phyloP scores from a whole-genome alignment of 2,797 vertebrate species.

The Knipowitschia caucasica region DNA sequence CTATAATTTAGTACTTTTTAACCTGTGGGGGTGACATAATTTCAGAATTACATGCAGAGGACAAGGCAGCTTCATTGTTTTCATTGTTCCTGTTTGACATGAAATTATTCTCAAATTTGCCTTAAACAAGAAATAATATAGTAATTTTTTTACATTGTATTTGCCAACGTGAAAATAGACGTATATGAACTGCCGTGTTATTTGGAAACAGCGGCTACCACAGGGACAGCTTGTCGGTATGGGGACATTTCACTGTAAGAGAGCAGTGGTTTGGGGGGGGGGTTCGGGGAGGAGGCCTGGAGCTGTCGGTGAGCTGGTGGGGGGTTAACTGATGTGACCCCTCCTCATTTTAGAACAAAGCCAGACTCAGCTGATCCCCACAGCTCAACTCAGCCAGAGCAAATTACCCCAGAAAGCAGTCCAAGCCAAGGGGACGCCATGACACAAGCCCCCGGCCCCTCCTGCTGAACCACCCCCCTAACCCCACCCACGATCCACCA shows the following conservation, averaged over 20 bases:
- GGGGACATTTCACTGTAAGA: background rate
- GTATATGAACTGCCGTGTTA: too few relatives aligned
- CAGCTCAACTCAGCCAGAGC: conserved; percentile 64
- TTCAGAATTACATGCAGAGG: too few relatives aligned
- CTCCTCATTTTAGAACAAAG: conserved; percentile 58
- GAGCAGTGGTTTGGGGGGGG: background rate
- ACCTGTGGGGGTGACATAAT: too few relatives aligned
- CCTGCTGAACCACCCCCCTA: background rate
- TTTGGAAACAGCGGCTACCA: background rate
- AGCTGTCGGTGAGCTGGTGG: too few relatives aligned
- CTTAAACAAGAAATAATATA: too few relatives aligned
- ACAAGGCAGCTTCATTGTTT: too few relatives aligned
- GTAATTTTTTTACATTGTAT: too few relatives aligned
- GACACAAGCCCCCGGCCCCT: conserved; percentile 25
- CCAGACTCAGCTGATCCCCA: conserved; percentile 58
- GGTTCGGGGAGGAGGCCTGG: background rate
- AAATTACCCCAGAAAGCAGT: conserved; percentile 71
- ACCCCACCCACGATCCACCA: conserved; percentile 15
- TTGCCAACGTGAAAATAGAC: too few relatives aligned
- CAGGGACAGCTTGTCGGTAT: background rate
- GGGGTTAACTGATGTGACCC: conserved; percentile 38
- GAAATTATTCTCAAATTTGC: too few relatives aligned
- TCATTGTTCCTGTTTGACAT: too few relatives aligned
- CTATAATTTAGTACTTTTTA: too few relatives aligned
- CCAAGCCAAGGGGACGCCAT: conserved; percentile 43